Percentiles rank a stretch among this genome's conserved stretches.
phyloP scores from a whole-genome alignment of 2,797 vertebrate genomes.

The Rhabdomys pumilio region DNA sequence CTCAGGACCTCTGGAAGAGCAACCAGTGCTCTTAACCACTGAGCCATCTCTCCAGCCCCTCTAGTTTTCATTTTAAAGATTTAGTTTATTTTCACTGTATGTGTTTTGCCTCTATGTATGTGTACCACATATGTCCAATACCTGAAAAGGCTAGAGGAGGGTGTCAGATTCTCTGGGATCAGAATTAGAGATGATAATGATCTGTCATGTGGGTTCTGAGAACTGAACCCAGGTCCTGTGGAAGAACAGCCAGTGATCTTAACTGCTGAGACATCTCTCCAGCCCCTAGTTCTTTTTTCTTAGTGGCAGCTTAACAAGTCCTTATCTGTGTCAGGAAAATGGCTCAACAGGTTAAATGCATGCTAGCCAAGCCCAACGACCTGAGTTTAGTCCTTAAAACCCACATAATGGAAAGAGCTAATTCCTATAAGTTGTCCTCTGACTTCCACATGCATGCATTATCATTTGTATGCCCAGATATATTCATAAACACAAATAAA shows the following conservation, averaged over 20 bases:
- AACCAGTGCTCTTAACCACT: too few species aligned
- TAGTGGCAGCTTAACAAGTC: not conserved
- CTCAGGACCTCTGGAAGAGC: too few species aligned
- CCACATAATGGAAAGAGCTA: not conserved
- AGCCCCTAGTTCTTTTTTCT: not conserved
- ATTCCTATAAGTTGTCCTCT: not conserved
- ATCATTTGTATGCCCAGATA: not conserved
- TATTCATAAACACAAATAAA: not conserved
- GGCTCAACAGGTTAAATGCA: not conserved
- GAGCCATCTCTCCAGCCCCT: not conserved
- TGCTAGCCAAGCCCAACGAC: not conserved
- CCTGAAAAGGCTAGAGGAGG: not conserved
- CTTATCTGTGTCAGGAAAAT: not conserved
- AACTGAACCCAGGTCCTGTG: not conserved
- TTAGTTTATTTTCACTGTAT: not conserved
- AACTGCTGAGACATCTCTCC: not conserved
- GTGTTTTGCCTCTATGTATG: not conserved
- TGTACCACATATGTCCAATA: not conserved
- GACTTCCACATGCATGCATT: not conserved
- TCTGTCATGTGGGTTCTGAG: not conserved
- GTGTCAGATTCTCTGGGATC: not conserved
- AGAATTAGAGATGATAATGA: not conserved
- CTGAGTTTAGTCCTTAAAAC: not conserved
- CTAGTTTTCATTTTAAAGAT: not conserved
- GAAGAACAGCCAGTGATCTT: not conserved